Base-by-base conservation (phyloP, 37 sponge, comb jelly and placozoan species). In the Corticium candelabrum region DNA sequence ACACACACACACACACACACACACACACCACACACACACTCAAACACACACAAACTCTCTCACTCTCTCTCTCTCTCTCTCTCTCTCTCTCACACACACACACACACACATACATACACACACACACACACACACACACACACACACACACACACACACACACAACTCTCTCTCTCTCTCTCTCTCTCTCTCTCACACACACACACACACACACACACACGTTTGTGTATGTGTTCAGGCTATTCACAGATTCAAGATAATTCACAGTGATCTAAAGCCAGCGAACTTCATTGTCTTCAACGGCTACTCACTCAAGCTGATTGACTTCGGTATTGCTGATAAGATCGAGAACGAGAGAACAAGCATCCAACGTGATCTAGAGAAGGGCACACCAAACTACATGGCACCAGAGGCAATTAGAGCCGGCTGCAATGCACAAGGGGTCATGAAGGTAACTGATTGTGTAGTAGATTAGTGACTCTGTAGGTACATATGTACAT, bases 181-280 rank as follows among this genome's bases (percentile, higher is more conserved):
- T n/a, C n/a, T n/a, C 35, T 4, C 75, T 74, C 2, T 35, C 39
- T 74, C 2, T 15, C 37, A 74, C n/a, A n/a, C n/a, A n/a, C n/a
- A n/a, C n/a, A n/a, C n/a, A n/a, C n/a, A n/a, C n/a, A n/a, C n/a
- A n/a, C n/a, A n/a, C n/a, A n/a, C n/a, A n/a, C n/a, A n/a, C n/a
- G n/a, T n/a, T n/a, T n/a, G n/a, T 50, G 15, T 50, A 70, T 70
- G 33, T 35, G 33, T 79, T 1, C 32, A n/a, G 36, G 4, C 78
- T 30, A 86, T 92, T 34, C 93, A 92, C 41, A 78, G 80, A n/a
- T 50, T 84, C n/a, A 77, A 67, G 5, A 80, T 92, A 31, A 79
- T 92, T n/a, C 93, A 92, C 77, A 84, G 86, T 41, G 93, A 92
- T 74, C 73, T 92, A 41, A 92, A 92, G 41, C 93, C 93, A 7